phyloP scores from a whole-genome alignment of 1,140 invertebrate genomes.

The Drosophila bocki region DNA sequence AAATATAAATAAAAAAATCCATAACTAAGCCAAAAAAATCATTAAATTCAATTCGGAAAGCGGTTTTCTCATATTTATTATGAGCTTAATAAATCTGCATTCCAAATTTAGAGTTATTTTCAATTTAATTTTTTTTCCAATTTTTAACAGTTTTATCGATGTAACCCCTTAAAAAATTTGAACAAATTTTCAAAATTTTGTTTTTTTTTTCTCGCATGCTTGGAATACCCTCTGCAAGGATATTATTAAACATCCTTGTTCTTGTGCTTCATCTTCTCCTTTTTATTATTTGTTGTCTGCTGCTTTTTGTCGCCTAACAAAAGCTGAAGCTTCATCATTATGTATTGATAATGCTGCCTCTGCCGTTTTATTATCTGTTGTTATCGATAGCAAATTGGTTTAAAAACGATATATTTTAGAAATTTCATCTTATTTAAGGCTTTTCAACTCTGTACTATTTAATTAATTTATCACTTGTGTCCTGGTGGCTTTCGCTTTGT shows the following conservation, averaged over 20 bases:
- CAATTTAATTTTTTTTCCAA: not conserved
- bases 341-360: conserved; percentile 42
- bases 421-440: not conserved
- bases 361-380: conserved; percentile 61
- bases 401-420: not conserved
- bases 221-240: not conserved
- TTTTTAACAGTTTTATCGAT: no score
- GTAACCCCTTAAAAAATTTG: no score
- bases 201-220: no score
- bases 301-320: conserved; percentile 71
- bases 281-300: not conserved
- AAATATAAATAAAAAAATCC: not conserved
- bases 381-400: not conserved
- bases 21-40: not conserved
- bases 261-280: conserved; percentile 10
- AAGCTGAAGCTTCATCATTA: conserved; percentile 79
- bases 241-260: conserved; percentile 13
- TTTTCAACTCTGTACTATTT: no score
- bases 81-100: not conserved
- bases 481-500: not conserved
- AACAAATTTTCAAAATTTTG: no score
- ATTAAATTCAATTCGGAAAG: no score
- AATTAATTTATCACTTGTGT: not conserved
- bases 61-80: not conserved
- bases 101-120: no score